Conservation (phyloP, 2,888 invertebrate genomes). For the Hyposoter dolosus region DNA sequence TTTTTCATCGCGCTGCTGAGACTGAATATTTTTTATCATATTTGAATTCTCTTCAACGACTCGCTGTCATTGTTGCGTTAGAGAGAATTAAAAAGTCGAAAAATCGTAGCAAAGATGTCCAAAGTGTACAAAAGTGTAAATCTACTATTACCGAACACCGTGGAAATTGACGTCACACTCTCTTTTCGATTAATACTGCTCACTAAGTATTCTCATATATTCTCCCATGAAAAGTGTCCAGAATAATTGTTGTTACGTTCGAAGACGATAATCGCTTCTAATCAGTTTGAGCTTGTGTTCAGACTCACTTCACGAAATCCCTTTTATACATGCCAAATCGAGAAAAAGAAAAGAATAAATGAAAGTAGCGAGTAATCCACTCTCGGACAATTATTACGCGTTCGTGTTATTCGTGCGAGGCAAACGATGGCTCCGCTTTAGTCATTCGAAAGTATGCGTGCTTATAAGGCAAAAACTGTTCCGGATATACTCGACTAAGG, state of each 20-base stretch:
- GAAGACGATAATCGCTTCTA: neutral
- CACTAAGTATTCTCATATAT: neutral
- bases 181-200: neutral
- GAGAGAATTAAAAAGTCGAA: neutral
- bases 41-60: neutral
- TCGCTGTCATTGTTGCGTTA: neutral
- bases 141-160: neutral
- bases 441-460: slow-evolving; percentile 51
- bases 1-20: neutral
- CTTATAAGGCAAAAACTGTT: slow-evolving; percentile 16
- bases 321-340: neutral
- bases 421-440: slow-evolving; percentile 33
- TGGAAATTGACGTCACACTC: neutral
- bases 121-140: neutral
- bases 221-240: neutral
- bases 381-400: slow-evolving; percentile 14
- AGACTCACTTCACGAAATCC: neutral
- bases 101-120: neutral
- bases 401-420: slow-evolving; percentile 13
- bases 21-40: neutral
- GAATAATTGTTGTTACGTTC: neutral
- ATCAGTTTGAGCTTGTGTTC: slow-evolving; percentile 1
- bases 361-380: slow-evolving; percentile 7
- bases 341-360: slow-evolving; percentile 7
- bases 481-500: slow-evolving; percentile 2